Evolutionary conservation across 2,888 invertebrate genomes (phyloP).

Genomic region (Eilema depressum): DNA sequence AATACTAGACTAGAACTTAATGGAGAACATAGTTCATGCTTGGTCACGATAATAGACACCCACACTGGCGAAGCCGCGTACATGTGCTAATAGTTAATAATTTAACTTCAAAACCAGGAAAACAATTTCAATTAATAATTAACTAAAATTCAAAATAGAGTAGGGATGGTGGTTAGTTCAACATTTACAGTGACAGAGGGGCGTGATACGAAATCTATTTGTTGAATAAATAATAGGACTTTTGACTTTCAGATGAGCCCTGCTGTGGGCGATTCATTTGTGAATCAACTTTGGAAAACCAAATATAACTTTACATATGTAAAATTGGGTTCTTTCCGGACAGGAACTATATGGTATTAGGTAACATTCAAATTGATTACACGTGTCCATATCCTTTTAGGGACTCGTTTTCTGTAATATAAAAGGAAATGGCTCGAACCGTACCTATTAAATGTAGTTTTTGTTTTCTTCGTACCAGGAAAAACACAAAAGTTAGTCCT

Average conservation of each 20-base stretch:
- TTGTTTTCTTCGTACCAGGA: constrained; percentile 34
- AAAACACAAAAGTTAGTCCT: constrained; percentile 25
- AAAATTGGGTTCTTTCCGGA: constrained; percentile 40
- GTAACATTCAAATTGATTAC: constrained; percentile 48
- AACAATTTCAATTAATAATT: not conserved
- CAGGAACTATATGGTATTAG: constrained; percentile 41
- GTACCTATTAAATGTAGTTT: constrained; percentile 36
- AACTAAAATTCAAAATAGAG: not conserved
- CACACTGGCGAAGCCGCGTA: too few species aligned
- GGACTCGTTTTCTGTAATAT: constrained; percentile 47
- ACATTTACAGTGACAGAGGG: not conserved
- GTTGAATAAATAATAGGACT: constrained; percentile 32
- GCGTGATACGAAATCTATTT: constrained; percentile 24
- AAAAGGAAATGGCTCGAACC: constrained; percentile 40
- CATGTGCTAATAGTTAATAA: constrained; percentile 17
- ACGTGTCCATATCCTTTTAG: constrained; percentile 47
- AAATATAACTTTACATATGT: constrained; percentile 38
- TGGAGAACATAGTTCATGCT: too few species aligned
- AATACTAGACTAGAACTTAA: too few species aligned
- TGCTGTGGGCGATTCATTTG: constrained; percentile 27
- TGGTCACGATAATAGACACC: too few species aligned
- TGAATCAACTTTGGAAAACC: constrained; percentile 33
- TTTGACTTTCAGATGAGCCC: constrained; percentile 29
- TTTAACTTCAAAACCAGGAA: constrained; percentile 22
- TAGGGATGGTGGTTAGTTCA: not conserved